Evolutionary conservation across 2,888 invertebrate species (phyloP), one percentile per base, ranked within the genome.

Genomic region (Acrocyrtus sp.): DNA sequence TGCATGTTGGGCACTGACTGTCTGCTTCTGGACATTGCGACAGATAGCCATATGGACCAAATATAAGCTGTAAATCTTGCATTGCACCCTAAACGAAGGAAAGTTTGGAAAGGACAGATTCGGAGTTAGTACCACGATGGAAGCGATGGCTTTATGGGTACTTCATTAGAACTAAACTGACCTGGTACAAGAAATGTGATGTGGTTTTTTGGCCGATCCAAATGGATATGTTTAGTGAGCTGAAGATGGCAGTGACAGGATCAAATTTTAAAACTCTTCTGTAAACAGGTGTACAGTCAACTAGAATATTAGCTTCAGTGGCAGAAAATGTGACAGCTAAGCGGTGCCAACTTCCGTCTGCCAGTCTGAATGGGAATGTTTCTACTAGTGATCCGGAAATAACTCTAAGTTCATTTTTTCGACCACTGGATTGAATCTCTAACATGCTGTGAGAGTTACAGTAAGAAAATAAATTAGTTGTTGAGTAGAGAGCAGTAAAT

Each of bases 341-440:
- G 77, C 83, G 90, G 87, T 95, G 95, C 95, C 95, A 95, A 83
- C 89, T 88, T 84, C 92, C 91, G 87, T 95, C 95, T 81, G 93
- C 94, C 84, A 95, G 87, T 83, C 91, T 90, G 86, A 91, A 93
- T 82, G 92, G 92, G 88, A 95, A 95, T 84, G 92, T 91, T 88
- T 95, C 95, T 82, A 92, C 91, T 76, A 79, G 78, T 82, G 90
- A 89, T 84, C 90, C 90, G 86, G 93, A 94, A 86, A 93, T 92
- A 84, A 94, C 88, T 81, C 94, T 90, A 83, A 94, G 90, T 86
- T 95, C 94, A 85, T 94, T 91, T 83, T 91, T 90, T 78, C 93
- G 89, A 81, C 94, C 94, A 86, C 93, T 93, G 84, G 94, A 94
- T 87, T 95, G 94, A 86, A 95, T 88, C 88, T 95, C 94, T 87